Evolutionary conservation across 1,140 invertebrate species (phyloP).

Genomic region (Andricus grossulariae): DNA sequence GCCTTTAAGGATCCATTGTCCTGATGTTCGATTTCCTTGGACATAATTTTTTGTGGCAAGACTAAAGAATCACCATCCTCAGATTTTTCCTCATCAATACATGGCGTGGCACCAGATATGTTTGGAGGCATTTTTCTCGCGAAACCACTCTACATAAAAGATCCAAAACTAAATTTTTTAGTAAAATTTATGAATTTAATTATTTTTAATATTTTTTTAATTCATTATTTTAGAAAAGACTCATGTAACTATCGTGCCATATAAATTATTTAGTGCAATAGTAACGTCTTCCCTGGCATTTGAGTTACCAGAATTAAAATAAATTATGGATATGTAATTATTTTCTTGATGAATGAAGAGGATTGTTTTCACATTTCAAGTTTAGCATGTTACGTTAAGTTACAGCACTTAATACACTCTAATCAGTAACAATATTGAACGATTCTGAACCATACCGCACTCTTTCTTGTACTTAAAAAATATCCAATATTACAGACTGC

Average conservation of each 20-base stretch:
- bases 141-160: background rate
- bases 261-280: too few relatives aligned
- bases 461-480: background rate
- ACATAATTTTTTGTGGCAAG: slow-evolving; percentile 34
- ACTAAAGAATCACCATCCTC: slow-evolving; percentile 27
- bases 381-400: background rate
- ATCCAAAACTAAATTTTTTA: background rate
- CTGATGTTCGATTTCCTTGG: slow-evolving; percentile 31
- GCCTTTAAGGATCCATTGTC: background rate
- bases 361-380: background rate
- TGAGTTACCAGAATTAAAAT: too few relatives aligned
- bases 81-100: slow-evolving; percentile 19
- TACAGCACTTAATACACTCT: background rate
- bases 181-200: background rate
- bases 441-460: background rate
- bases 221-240: too few relatives aligned
- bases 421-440: background rate
- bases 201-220: too few relatives aligned
- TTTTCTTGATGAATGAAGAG: background rate
- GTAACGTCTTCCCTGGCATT: too few relatives aligned
- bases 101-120: slow-evolving; percentile 35
- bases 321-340: too few relatives aligned
- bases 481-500: background rate
- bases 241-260: too few relatives aligned
- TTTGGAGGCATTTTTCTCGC: slow-evolving; percentile 45